Conservation (phyloP, 2,113 vertebrate species). For the Archocentrus centrarchus region DNA sequence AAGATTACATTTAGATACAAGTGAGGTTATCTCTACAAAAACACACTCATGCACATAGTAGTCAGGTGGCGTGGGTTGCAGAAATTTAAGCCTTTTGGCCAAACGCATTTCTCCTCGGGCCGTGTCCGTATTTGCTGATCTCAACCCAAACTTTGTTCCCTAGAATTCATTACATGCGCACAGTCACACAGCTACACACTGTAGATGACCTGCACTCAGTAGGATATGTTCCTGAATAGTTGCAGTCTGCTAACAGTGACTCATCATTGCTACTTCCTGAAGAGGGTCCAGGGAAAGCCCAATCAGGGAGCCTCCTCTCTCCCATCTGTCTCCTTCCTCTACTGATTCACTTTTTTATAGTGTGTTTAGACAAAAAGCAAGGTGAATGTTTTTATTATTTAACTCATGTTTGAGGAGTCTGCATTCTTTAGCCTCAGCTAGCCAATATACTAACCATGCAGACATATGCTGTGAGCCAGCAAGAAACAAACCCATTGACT, state of each 20-base stretch:
- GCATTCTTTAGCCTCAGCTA: neutral
- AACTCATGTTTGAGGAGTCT: accelerated
- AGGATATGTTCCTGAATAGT: neutral
- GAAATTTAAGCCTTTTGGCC: neutral
- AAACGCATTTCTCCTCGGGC: neutral
- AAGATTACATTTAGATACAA: conserved; percentile 32
- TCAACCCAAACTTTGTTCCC: neutral
- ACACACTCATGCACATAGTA: conserved; percentile 6
- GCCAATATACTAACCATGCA: neutral
- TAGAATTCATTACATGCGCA: neutral
- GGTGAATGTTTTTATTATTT: neutral
- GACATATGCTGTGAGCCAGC: neutral
- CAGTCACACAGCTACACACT: neutral
- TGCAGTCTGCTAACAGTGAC: conserved; percentile 16
- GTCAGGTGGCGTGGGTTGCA: neutral
- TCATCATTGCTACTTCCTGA: conserved; percentile 11
- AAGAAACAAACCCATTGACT: neutral
- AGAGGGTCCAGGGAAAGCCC: conserved; percentile 6
- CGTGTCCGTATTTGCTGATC: neutral
- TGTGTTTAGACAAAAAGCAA: conserved; percentile 12
- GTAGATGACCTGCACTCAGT: neutral
- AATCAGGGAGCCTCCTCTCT: neutral
- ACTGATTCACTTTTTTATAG: neutral
- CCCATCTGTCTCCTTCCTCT: neutral
- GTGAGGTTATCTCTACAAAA: conserved; percentile 11